Conservation (phyloP, 2,797 vertebrate genomes). For the Sebastes wilsoni region DNA sequence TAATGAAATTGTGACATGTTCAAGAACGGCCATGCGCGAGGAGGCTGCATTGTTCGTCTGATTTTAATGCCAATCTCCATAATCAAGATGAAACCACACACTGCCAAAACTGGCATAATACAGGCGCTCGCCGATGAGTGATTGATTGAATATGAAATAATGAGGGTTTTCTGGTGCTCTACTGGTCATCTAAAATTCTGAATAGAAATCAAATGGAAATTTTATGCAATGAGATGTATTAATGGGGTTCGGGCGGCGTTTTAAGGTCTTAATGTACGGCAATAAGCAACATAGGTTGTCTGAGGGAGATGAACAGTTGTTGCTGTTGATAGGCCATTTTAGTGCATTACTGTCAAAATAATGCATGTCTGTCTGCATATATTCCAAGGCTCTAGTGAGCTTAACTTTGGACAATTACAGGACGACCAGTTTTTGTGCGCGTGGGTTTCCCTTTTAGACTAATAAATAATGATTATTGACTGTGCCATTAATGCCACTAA, state of each 20-base stretch:
- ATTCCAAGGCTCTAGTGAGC: conserved; percentile 62
- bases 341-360: conserved; percentile 87
- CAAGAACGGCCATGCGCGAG: conserved; percentile 73
- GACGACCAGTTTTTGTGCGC: conserved; percentile 32
- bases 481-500: conserved; percentile 45
- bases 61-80: conserved; percentile 87
- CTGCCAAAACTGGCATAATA: conserved; percentile 71
- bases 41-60: conserved; percentile 70
- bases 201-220: conserved; percentile 88
- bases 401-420: conserved; percentile 76
- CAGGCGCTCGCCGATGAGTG: conserved; percentile 80
- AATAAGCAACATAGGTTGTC: conserved; percentile 83
- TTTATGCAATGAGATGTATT: conserved; percentile 87
- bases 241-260: conserved; percentile 80
- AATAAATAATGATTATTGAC: conserved; percentile 52
- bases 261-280: conserved; percentile 86
- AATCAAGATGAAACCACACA: conserved; percentile 84
- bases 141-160: conserved; percentile 90
- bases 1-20: conserved; percentile 82
- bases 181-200: conserved; percentile 87
- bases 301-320: conserved; percentile 81
- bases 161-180: conserved; percentile 83
- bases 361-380: conserved; percentile 82
- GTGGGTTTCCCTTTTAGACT: conserved; percentile 43
- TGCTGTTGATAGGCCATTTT: conserved; percentile 85